Percentiles rank a stretch among this genome's conserved stretches.
Conservation (phyloP, 2,113 vertebrate species). For the Laticauda laticaudata region DNA sequence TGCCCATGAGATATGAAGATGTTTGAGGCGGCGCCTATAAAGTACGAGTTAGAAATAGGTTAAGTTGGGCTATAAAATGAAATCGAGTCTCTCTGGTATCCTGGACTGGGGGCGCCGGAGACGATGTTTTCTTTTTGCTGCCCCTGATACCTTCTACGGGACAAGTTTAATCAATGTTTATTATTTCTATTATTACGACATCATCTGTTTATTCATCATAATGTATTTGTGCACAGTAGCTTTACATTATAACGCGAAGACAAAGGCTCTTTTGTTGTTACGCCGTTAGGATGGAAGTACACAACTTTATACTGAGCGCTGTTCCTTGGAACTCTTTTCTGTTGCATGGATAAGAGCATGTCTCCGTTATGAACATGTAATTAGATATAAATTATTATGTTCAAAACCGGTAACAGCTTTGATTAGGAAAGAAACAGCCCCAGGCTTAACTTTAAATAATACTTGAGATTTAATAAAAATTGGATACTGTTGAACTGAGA, state of each 20-base stretch:
- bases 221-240: not conserved
- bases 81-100: not conserved
- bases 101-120: not conserved
- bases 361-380: not conserved
- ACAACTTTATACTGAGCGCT: not conserved
- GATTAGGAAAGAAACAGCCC: no score
- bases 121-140: not conserved
- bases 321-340: not conserved
- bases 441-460: not conserved
- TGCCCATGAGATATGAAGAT: not conserved
- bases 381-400: not conserved
- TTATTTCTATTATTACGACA: not conserved
- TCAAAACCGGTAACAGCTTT: no score
- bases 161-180: not conserved
- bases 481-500: not conserved
- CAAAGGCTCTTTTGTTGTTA: not conserved
- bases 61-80: not conserved
- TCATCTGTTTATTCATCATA: not conserved
- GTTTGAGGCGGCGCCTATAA: not conserved
- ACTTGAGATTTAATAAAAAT: not conserved
- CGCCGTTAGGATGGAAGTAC: not conserved
- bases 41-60: not conserved
- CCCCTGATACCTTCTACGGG: not conserved
- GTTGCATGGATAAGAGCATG: not conserved
- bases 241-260: not conserved